Evolutionary conservation across 53 echinoderm and acorn worm species (phyloP).

Genomic region (Paracentrotus lividus): DNA sequence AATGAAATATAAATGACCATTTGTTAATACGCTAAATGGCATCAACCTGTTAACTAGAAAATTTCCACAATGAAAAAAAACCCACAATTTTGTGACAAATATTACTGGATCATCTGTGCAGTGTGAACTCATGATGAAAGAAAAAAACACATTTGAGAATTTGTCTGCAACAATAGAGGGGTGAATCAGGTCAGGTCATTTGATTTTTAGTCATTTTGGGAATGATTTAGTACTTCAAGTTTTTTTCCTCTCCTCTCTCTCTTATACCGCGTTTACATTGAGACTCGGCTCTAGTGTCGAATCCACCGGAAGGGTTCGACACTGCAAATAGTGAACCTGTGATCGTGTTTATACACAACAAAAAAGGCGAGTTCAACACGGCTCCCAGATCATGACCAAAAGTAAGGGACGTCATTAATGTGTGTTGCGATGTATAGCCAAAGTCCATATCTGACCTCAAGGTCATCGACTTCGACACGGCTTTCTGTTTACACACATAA

Average conservation of each 20-base stretch:
- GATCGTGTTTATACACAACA: no score
- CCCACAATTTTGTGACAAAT: not conserved
- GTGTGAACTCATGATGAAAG: not conserved
- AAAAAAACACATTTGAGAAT: not conserved
- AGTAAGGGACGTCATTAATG: no score
- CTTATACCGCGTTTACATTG: no score
- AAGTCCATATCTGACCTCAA: no score
- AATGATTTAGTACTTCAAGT: not conserved
- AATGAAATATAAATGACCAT: not conserved
- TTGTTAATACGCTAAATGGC: not conserved
- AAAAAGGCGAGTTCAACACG: no score
- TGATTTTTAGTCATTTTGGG: conserved; percentile 12
- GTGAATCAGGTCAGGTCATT: conserved; percentile 27
- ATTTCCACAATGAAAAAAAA: not conserved
- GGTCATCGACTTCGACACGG: no score
- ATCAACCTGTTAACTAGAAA: not conserved
- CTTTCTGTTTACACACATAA: no score
- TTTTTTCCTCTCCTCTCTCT: conserved; percentile 21
- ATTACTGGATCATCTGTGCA: not conserved
- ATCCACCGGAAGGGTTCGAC: no score
- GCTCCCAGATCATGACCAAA: no score
- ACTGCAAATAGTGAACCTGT: no score
- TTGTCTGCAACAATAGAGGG: not conserved
- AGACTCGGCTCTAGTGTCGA: no score
- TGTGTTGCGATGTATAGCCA: no score